phyloP scores from a whole-genome alignment of 2,888 invertebrate species.

The Dermolepida albohirtum region DNA sequence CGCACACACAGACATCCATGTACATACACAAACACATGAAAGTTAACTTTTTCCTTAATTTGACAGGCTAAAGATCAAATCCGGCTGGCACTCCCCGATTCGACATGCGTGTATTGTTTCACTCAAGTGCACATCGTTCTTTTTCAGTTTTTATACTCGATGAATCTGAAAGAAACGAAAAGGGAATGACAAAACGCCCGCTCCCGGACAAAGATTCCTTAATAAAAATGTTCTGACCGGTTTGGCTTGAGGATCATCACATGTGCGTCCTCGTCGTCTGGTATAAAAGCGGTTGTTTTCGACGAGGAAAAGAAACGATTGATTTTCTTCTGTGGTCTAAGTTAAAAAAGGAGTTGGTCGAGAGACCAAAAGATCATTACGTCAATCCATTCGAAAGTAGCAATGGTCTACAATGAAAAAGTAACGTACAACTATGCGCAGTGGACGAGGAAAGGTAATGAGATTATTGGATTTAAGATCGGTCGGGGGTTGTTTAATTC shows the following conservation, averaged over 20 bases:
- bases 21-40: too few species aligned
- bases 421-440: slow-evolving; percentile 2
- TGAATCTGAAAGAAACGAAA: background rate
- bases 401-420: background rate
- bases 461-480: slow-evolving; percentile 11
- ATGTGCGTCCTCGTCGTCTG: slow-evolving; percentile 3
- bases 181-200: too few species aligned
- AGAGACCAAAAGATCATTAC: slow-evolving; percentile 10
- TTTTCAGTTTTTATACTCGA: slow-evolving; percentile 38
- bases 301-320: slow-evolving; percentile 20
- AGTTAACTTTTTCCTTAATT: slow-evolving; percentile 48
- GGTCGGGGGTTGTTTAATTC: background rate
- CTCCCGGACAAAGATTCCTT: slow-evolving; percentile 10
- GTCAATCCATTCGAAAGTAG: slow-evolving; percentile 8
- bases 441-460: slow-evolving; percentile 9
- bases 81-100: slow-evolving; percentile 45
- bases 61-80: slow-evolving; percentile 46
- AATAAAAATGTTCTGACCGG: slow-evolving; percentile 28
- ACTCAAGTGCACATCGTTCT: slow-evolving; percentile 46
- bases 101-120: slow-evolving; percentile 51
- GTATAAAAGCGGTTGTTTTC: slow-evolving; percentile 10
- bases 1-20: too few species aligned
- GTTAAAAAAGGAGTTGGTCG: slow-evolving; percentile 7
- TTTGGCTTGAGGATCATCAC: slow-evolving; percentile 4
- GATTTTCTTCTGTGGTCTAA: slow-evolving; percentile 4